A percentile compares a stretch with the other conserved stretches of the same genome.
Evolutionary conservation across 2,797 vertebrate species (phyloP).

Genomic region (Rallus crepitans): DNA sequence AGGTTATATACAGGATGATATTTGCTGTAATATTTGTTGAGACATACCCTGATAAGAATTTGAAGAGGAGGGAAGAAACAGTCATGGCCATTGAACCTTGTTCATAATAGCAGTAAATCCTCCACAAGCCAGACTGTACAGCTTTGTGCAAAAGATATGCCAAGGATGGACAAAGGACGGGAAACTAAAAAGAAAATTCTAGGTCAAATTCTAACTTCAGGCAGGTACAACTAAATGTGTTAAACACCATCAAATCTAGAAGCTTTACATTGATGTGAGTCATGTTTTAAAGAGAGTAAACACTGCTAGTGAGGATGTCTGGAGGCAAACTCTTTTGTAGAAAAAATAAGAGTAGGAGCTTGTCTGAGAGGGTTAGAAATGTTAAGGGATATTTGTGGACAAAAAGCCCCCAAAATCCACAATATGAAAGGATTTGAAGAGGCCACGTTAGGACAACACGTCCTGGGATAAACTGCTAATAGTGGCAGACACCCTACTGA

Average conservation of each 20-base stretch:
- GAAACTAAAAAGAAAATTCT: not conserved
- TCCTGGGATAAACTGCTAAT: not conserved
- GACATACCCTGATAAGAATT: not conserved
- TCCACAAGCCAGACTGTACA: not conserved
- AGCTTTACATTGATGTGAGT: not conserved
- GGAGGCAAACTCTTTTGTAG: not conserved
- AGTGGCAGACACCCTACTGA: not conserved
- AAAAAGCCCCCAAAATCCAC: not conserved
- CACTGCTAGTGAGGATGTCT: not conserved
- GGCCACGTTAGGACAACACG: too few relatives aligned
- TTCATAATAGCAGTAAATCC: not conserved
- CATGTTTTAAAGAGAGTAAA: not conserved
- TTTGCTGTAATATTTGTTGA: slow-evolving; percentile 12
- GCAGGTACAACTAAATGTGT: not conserved
- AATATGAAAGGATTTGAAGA: not conserved
- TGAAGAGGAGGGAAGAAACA: not conserved
- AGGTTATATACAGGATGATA: not conserved
- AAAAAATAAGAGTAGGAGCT: not conserved
- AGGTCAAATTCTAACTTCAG: not conserved
- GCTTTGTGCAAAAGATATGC: not conserved
- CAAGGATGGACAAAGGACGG: not conserved
- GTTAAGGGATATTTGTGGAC: not conserved
- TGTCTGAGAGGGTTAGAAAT: not conserved
- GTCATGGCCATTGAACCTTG: not conserved
- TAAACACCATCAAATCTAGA: not conserved